These are phyloP conservation scores for Lymantria monacha DNA, from an alignment of 2,888 invertebrate species.

Conservation along the genomic window DNA sequence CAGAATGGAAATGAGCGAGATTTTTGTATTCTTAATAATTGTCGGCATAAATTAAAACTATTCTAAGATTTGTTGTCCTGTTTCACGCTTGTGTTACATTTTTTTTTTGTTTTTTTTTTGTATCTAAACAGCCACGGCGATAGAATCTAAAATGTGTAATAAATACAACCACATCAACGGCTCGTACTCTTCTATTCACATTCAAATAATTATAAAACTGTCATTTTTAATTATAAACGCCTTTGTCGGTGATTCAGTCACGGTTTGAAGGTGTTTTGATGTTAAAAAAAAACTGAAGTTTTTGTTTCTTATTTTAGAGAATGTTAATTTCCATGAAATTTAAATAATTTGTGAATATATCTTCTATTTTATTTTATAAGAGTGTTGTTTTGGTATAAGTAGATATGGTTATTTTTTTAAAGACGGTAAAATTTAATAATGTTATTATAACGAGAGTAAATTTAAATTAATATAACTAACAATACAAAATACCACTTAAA, in stretches of 20 bases:
- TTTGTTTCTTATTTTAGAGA: slow-evolving; percentile 9
- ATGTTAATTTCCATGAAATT: slow-evolving; percentile 26
- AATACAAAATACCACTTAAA: slow-evolving; percentile 25
- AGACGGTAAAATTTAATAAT: not conserved
- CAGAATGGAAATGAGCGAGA: slow-evolving; percentile 46
- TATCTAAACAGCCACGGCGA: slow-evolving; percentile 5
- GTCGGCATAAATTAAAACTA: slow-evolving; percentile 57
- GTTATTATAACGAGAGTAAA: too few species aligned
- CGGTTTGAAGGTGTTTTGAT: slow-evolving; percentile 36
- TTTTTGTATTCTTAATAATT: slow-evolving; percentile 55
- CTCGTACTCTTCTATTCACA: slow-evolving; percentile 41
- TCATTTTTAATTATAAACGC: slow-evolving; percentile 69
- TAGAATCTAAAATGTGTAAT: slow-evolving; percentile 47
- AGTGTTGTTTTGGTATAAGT: not conserved
- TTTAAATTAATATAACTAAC: too few species aligned
- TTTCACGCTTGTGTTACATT: slow-evolving; percentile 41
- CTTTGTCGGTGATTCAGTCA: slow-evolving; percentile 57
- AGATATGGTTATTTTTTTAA: not conserved
- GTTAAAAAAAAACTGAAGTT: slow-evolving; percentile 4
- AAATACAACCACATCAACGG: slow-evolving; percentile 39
- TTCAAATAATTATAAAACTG: slow-evolving; percentile 64
- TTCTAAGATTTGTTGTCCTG: slow-evolving; percentile 56
- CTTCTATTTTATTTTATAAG: not conserved
- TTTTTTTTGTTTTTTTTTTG: slow-evolving; percentile 35
- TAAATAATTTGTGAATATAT: slow-evolving; percentile 19